These are phyloP conservation scores for Hydrochoerus hydrochaeris DNA, from an alignment of 2,113 vertebrate genomes.

Conservation along the genomic window DNA sequence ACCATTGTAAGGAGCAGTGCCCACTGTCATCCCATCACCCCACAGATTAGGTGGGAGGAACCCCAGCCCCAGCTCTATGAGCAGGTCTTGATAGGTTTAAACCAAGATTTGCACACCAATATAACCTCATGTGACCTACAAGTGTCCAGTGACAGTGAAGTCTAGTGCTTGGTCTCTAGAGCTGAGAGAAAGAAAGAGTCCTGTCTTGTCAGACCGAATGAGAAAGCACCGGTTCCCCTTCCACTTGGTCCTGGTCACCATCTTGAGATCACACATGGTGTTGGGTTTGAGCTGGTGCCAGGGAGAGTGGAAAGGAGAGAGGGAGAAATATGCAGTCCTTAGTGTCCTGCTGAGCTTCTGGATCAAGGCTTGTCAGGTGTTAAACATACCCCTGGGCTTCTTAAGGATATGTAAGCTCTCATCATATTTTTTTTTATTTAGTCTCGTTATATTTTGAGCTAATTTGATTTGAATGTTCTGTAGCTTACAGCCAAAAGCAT, in stretches of 20 bases:
- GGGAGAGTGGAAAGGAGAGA: background rate
- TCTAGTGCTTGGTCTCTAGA: background rate
- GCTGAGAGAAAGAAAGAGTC: background rate
- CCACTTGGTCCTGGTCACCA: background rate
- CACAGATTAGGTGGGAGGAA: background rate
- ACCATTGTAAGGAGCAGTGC: background rate
- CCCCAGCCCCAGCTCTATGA: background rate
- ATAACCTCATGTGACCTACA: background rate
- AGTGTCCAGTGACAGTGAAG: background rate
- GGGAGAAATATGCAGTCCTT: too few relatives aligned
- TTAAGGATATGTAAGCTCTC: background rate
- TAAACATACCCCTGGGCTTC: background rate
- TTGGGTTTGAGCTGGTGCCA: too few relatives aligned
- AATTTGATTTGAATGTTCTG: background rate
- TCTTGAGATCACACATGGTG: background rate
- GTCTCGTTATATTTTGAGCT: background rate
- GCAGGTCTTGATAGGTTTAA: background rate
- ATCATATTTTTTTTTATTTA: background rate
- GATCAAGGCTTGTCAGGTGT: background rate
- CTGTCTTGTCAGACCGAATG: background rate
- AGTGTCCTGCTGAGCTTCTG: background rate
- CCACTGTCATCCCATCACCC: background rate
- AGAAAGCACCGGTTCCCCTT: background rate
- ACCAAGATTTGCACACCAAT: background rate
- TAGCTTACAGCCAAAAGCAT: background rate